Conservation (phyloP, 2,113 vertebrate species). For the Mesoclemmys tuberculata region DNA sequence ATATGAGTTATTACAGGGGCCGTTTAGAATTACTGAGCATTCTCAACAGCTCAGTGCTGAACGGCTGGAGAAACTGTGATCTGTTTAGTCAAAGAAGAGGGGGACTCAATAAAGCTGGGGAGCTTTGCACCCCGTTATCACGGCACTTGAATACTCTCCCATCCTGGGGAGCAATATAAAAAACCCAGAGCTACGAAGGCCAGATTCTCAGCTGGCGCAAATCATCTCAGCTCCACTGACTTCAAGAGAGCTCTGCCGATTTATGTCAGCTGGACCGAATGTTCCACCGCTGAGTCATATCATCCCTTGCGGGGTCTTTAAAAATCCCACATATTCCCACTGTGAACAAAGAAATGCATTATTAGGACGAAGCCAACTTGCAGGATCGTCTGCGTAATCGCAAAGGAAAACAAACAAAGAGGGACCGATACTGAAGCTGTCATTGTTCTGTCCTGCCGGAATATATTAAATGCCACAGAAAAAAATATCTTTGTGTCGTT, state of each 20-base stretch:
- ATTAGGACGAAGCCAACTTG: neutral
- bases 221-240: neutral
- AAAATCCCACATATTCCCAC: conserved; percentile 33
- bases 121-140: fast-evolving
- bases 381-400: conserved; percentile 8
- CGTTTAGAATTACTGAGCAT: conserved; percentile 8
- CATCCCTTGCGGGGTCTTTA: neutral
- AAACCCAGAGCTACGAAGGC: neutral
- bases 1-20: neutral
- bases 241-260: conserved; percentile 25
- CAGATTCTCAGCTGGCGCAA: conserved; percentile 9
- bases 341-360: conserved; percentile 64
- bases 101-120: neutral
- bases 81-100: neutral
- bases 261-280: neutral
- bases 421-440: neutral
- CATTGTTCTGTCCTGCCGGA: neutral
- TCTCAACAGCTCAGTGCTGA: neutral
- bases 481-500: conserved; percentile 20
- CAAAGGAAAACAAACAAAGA: conserved; percentile 34
- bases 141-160: neutral
- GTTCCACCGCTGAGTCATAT: conserved; percentile 56
- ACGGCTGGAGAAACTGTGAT: neutral
- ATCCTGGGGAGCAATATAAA: neutral
- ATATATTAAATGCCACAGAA: neutral